Conservation (phyloP, 2,888 invertebrate species). For the Pyrocoelia pectoralis region DNA sequence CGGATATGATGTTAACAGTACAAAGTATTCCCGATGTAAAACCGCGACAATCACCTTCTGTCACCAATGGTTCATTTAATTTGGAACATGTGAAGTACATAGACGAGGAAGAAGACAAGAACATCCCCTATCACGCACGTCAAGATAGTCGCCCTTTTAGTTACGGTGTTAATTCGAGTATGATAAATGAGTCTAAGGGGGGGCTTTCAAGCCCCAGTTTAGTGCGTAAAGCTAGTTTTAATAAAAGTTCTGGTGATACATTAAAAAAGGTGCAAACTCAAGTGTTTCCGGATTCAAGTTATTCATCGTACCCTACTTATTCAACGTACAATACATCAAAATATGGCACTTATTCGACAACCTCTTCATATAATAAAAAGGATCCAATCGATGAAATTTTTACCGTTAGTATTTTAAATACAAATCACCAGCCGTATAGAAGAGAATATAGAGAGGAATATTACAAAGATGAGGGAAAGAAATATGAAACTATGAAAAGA, state of each 20-base stretch:
- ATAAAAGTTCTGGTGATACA: slow-evolving; percentile 56
- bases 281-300: slow-evolving; percentile 51
- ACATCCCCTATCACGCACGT: slow-evolving; percentile 91
- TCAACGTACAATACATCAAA: slow-evolving; percentile 32
- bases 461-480: slow-evolving; percentile 54
- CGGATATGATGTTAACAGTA: slow-evolving; percentile 88
- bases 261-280: slow-evolving; percentile 58
- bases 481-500: slow-evolving; percentile 57
- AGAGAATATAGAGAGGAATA: slow-evolving; percentile 56
- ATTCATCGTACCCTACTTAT: slow-evolving; percentile 47
- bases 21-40: slow-evolving; percentile 77
- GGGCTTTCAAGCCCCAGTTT: slow-evolving; percentile 84
- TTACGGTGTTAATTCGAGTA: slow-evolving; percentile 71
- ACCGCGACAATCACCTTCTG: slow-evolving; percentile 46
- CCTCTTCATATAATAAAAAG: slow-evolving; percentile 29
- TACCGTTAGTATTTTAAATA: slow-evolving; percentile 56
- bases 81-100: slow-evolving; percentile 57
- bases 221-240: slow-evolving; percentile 75
- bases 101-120: slow-evolving; percentile 62
- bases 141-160: slow-evolving; percentile 89
- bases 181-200: slow-evolving; percentile 60
- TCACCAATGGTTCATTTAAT: slow-evolving; percentile 44
- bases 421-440: slow-evolving; percentile 51
- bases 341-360: slow-evolving; percentile 34
- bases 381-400: slow-evolving; percentile 60